Base-by-base conservation (phyloP, 1,140 invertebrate genomes). In the Dreissena rostriformis region DNA sequence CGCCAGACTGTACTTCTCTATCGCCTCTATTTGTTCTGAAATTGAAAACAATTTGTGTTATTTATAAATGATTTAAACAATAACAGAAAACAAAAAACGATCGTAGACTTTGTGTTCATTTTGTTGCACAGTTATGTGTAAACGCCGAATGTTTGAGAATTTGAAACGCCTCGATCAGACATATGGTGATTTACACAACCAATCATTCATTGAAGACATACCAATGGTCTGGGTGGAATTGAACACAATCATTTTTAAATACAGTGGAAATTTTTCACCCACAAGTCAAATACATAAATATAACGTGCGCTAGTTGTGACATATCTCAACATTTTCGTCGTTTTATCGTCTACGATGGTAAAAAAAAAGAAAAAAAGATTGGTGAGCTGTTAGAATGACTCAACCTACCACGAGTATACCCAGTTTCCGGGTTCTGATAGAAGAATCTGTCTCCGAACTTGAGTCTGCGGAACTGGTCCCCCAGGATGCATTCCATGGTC, bases 401-500 rank as follows among this genome's bases (percentile, higher is more conserved):
- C 24, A 26, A 19, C 8, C 49, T 65, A 76, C 74, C 74, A 0
- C 49, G 14, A 28, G 0, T 29, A 15, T 63, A 53, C 6, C 74
- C 77, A 52, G 66, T 67, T 8, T 63, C 71, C 17, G 17, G 12
- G 22, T 98, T 95, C 92, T 99, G 98, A 90, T 98, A 99, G 97
- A 98, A 99, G 93, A 98, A 99, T 90, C 98, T 95, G 93, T 99
- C 98, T 72, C 98, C 98, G 83, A 96, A 94, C 84, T 97, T 96
- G 22, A 97, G 94, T 91, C 98, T 97, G 84, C 96, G 94, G 94
- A 98, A 98, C 93, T 99, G 98, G 83, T 98, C 97, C 52, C 97
- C 97, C 87, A 99, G 97, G 84, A 99, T 98, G 90, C 98, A 99
- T 24, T 97, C 97, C 91, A 99, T 97, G 0, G 98, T 99, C 0